These are phyloP conservation scores for Poeciliopsis prolifica DNA, from an alignment of 2,113 vertebrate genomes.

Conservation along the genomic window DNA sequence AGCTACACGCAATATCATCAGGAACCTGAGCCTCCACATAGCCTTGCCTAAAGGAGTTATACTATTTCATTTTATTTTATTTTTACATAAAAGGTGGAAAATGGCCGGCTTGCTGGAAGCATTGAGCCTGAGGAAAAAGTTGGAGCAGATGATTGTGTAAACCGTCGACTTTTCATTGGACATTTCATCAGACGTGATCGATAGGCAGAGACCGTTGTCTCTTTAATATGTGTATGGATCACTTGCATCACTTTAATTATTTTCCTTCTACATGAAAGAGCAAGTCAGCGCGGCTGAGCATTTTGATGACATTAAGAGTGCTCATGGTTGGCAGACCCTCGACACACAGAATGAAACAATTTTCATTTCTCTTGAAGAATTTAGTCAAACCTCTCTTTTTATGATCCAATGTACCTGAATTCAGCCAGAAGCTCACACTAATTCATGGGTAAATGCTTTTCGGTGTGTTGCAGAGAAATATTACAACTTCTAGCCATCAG, in stretches of 20 bases:
- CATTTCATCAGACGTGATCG: conserved; percentile 62
- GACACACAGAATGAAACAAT: conserved; percentile 21
- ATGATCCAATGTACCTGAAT: background rate
- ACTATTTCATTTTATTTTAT: conserved; percentile 53
- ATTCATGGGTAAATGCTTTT: background rate
- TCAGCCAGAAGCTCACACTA: background rate
- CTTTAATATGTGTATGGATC: conserved; percentile 67
- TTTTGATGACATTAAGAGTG: conserved; percentile 68
- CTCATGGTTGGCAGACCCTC: conserved; percentile 35
- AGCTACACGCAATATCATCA: conserved; percentile 79
- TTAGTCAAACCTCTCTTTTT: conserved; percentile 4
- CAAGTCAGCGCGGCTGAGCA: conserved; percentile 57
- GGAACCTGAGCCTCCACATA: conserved; percentile 75
- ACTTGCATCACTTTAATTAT: conserved; percentile 65
- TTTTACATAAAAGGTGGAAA: conserved; percentile 62
- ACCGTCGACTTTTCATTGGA: conserved; percentile 60
- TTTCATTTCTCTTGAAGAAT: conserved; percentile 39
- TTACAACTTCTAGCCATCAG: no score
- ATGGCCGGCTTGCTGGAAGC: conserved; percentile 51
- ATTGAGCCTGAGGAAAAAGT: conserved; percentile 31
- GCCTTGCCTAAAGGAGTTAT: conserved; percentile 76
- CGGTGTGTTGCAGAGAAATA: no score
- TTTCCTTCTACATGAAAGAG: conserved; percentile 56
- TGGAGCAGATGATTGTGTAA: conserved; percentile 38
- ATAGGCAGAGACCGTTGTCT: conserved; percentile 55